These are phyloP conservation scores for Malaclemys terrapin DNA, from an alignment of 2,113 vertebrate species.

Conservation along the genomic window DNA sequence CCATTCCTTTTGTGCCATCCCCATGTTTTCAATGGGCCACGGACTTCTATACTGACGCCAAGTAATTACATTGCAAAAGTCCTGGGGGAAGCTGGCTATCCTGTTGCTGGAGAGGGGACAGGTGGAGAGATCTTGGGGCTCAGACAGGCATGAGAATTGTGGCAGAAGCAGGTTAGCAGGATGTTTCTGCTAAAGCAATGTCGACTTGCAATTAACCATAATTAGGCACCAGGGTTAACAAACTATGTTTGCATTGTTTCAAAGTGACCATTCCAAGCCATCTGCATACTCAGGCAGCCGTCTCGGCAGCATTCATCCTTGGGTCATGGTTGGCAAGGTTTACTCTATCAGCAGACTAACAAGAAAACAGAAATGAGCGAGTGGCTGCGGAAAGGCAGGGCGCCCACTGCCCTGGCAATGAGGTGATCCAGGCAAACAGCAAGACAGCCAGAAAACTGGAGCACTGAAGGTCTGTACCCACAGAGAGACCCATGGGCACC, in stretches of 20 bases:
- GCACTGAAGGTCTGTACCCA: neutral
- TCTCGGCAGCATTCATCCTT: neutral
- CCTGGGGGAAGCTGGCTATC: neutral
- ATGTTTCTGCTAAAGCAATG: neutral
- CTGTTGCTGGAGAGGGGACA: neutral
- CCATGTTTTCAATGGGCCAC: neutral
- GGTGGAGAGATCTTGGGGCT: neutral
- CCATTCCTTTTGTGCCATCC: neutral
- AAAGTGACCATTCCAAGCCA: neutral
- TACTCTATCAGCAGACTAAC: neutral
- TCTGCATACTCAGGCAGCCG: neutral
- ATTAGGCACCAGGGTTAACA: neutral
- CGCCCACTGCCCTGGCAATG: neutral
- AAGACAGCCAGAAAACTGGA: neutral
- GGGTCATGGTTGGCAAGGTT: neutral
- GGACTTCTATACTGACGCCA: neutral
- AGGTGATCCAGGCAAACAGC: neutral
- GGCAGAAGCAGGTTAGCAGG: neutral
- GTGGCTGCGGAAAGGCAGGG: neutral
- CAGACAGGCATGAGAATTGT: neutral
- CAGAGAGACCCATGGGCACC: too few species aligned
- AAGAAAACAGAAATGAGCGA: neutral
- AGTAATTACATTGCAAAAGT: neutral
- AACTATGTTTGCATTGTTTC: neutral
- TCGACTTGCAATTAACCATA: neutral